These are phyloP conservation scores for Limosa lapponica DNA, from an alignment of 2,797 vertebrate species.

Conservation along the genomic window DNA sequence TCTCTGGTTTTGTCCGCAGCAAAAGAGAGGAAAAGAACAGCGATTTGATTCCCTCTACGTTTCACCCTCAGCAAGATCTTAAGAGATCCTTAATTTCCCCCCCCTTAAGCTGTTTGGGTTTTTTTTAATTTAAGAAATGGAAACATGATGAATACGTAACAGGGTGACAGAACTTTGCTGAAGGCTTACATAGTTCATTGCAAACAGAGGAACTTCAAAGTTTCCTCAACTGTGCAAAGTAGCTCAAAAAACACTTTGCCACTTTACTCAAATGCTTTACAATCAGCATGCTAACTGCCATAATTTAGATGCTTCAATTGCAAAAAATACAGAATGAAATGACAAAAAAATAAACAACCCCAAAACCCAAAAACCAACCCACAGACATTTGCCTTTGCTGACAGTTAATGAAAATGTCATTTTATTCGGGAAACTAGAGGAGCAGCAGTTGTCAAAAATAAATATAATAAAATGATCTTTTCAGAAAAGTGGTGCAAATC, in stretches of 20 bases:
- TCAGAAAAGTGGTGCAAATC: neutral
- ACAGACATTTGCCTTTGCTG: neutral
- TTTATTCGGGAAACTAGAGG: neutral
- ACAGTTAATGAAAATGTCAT: neutral
- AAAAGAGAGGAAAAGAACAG: neutral
- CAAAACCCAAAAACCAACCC: neutral
- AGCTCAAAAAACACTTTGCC: slow-evolving; percentile 5
- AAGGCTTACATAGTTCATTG: neutral
- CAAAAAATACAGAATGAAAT: neutral
- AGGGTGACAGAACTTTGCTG: slow-evolving; percentile 18
- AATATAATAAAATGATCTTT: neutral
- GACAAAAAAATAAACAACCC: neutral
- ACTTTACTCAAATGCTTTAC: slow-evolving; percentile 1
- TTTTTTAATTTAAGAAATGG: neutral
- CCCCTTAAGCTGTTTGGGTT: neutral
- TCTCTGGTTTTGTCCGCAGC: neutral
- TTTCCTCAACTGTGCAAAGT: neutral
- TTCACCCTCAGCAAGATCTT: slow-evolving; percentile 33
- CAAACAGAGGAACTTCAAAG: slow-evolving; percentile 61
- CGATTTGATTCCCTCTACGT: neutral
- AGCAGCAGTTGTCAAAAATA: neutral
- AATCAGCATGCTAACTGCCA: slow-evolving; percentile 14
- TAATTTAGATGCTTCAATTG: neutral
- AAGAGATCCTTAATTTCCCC: neutral
- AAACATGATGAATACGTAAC: neutral